phyloP scores from a whole-genome alignment of 2,113 vertebrate genomes.

The Larimichthys crocea region DNA sequence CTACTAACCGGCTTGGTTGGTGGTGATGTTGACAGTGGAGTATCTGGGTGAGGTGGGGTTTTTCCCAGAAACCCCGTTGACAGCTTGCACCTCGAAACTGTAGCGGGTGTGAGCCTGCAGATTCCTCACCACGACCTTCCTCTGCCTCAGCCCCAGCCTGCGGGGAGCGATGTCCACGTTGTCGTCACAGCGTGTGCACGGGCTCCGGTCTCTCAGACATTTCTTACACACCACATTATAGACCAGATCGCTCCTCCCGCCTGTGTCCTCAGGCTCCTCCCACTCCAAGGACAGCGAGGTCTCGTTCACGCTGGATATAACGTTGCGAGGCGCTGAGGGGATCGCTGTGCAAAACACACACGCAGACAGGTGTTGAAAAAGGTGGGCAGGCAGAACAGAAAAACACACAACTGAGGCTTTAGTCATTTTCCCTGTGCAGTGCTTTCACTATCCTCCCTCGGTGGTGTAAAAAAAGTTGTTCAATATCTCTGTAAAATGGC shows the following conservation, averaged over 20 bases:
- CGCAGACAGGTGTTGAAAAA: conserved; percentile 32
- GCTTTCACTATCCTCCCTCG: conserved; percentile 32
- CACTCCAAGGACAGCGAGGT: conserved; percentile 96
- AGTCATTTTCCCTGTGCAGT: conserved; percentile 47
- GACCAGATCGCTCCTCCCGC: conserved; percentile 92
- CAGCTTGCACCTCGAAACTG: conserved; percentile 97
- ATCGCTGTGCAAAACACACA: conserved; percentile 82
- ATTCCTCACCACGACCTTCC: conserved; percentile 93
- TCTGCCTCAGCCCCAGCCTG: conserved; percentile 91
- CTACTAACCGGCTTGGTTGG: conserved; percentile 96
- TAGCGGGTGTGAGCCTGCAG: conserved; percentile 98
- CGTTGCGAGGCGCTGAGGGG: conserved; percentile 90
- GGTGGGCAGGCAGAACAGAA: conserved; percentile 39
- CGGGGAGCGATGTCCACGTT: conserved; percentile 97
- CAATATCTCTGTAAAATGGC: conserved; percentile 6
- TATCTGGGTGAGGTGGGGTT: conserved; percentile 90
- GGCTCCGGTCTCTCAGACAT: conserved; percentile 87
- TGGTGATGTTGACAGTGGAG: conserved; percentile 97
- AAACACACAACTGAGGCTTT: conserved; percentile 55
- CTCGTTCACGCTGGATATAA: conserved; percentile 98
- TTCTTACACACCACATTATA: conserved; percentile 99
- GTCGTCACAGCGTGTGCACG: conserved; percentile 95
- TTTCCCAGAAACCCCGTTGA: conserved; percentile 95
- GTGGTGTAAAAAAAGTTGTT: conserved; percentile 14
- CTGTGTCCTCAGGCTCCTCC: conserved; percentile 92